Base-by-base conservation (phyloP, 2,797 vertebrate genomes). In the Synaphobranchus kaupii region DNA sequence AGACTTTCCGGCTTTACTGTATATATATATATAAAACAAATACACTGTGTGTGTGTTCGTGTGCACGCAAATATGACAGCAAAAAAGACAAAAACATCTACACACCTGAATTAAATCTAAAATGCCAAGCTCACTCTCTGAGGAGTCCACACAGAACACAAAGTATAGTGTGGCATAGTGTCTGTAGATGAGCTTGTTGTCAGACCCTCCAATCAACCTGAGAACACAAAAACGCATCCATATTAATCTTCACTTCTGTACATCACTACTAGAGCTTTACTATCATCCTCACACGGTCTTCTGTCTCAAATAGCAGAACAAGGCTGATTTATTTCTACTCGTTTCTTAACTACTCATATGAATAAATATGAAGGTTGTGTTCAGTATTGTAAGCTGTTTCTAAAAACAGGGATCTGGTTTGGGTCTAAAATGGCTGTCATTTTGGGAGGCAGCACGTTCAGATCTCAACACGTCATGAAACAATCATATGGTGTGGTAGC, bases 71-170 rank as follows among this genome's bases (percentile, higher is more conserved):
- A 28, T 28, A 4, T n/a, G 6, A 0, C 3, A 1, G 12, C 44
- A n/a, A 0, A 39, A 39, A 39, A 39, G 3, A 39, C 0, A 39
- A 39, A 39, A 39, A 39, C 39, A 68, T 22, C 50, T 9, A 73
- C 95, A 96, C 96, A 99, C 98, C 96, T 99, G 98, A 94, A 99
- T 99, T 92, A 99, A 95, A 93, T 99, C 98, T 96, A 99, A 96
- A 95, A 99, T 99, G 92, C 98, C 98, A 92, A 99, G 96, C 94
- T 99, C 98, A 82, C 98, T 99, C 95, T 99, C 98, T 85, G 98
- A 99, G 80, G 98, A 99, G 94, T 99, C 98, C 91, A 99, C 98
- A 91, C 98, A 99, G 92, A 99, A 99, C 92, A 99, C 98, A 95
- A 99, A 99, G 96, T 99, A 99, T 63, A 99, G 95, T 0, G 98